phyloP scores from a whole-genome alignment of 1,140 invertebrate species.

The Harpegnathos saltator region DNA sequence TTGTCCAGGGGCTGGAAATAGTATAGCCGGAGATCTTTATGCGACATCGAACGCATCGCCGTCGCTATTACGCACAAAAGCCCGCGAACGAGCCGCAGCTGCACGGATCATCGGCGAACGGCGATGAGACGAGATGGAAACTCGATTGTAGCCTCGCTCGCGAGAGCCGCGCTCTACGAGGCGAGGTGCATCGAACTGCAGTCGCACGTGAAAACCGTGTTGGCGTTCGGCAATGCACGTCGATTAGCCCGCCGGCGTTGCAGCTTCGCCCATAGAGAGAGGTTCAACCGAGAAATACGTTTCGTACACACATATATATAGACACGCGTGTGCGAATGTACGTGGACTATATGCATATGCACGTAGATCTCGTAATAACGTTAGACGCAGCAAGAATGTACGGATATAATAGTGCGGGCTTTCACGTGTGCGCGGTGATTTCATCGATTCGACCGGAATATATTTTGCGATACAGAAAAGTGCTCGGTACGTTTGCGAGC shows the following conservation, averaged over 20 bases:
- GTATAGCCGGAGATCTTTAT: constrained; percentile 19
- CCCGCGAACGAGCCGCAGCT: constrained; percentile 46
- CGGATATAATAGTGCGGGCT: too few relatives aligned
- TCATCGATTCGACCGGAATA: too few relatives aligned
- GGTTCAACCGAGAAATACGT: constrained; percentile 52
- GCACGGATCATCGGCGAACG: constrained; percentile 40
- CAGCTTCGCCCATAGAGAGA: constrained; percentile 28
- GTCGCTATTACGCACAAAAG: constrained; percentile 29
- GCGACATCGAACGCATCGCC: constrained; percentile 11
- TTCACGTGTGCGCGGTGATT: too few relatives aligned
- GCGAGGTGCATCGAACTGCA: constrained; percentile 20
- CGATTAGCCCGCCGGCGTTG: constrained; percentile 58
- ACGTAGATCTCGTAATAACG: neutral
- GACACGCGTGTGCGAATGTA: too few relatives aligned
- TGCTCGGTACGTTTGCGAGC: too few relatives aligned
- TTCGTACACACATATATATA: constrained; percentile 11
- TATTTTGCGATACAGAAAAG: too few relatives aligned
- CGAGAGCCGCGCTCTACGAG: neutral
- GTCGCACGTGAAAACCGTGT: constrained; percentile 58
- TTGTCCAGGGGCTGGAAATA: constrained; percentile 1
- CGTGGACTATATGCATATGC: neutral
- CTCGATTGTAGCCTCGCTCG: constrained; percentile 42
- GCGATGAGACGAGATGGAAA: constrained; percentile 46
- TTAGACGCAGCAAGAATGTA: neutral
- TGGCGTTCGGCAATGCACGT: constrained; percentile 58